These are phyloP conservation scores for Cydia strobilella DNA, from an alignment of 1,140 invertebrate genomes.

Conservation along the genomic window DNA sequence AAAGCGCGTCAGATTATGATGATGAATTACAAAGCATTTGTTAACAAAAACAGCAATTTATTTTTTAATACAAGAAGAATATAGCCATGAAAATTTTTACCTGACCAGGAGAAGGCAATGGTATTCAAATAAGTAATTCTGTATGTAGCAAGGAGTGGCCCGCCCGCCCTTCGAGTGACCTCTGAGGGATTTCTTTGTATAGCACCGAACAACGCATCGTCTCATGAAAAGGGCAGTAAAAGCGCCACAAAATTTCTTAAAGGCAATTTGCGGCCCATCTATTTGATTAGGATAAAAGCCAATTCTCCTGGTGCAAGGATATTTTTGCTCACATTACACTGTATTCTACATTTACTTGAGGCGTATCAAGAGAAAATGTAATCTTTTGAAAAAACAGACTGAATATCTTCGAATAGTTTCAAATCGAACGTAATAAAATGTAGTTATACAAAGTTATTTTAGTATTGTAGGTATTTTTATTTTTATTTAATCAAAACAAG, in stretches of 20 bases:
- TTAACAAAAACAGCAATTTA: background rate
- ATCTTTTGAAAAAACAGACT: background rate
- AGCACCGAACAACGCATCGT: background rate
- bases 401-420: slow-evolving; percentile 5
- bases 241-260: slow-evolving; percentile 25
- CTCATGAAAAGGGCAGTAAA: slow-evolving; percentile 24
- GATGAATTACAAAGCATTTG: background rate
- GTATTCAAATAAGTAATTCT: slow-evolving; percentile 20
- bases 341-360: background rate
- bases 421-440: background rate
- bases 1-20: background rate
- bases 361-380: slow-evolving; percentile 11
- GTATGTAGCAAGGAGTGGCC: slow-evolving; percentile 7
- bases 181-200: slow-evolving; percentile 23
- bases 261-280: slow-evolving; percentile 35
- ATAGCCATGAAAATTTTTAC: background rate
- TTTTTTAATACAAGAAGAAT: background rate
- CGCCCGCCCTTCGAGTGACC: slow-evolving; percentile 27
- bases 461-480: too few species aligned
- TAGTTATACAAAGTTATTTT: too few species aligned
- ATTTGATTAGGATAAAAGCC: slow-evolving; percentile 50
- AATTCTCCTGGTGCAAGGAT: slow-evolving; percentile 33
- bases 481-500: too few species aligned
- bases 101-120: background rate
- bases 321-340: slow-evolving; percentile 4